Base-by-base conservation (phyloP, 2,113 vertebrate species). In the Tylochromis polylepis region DNA sequence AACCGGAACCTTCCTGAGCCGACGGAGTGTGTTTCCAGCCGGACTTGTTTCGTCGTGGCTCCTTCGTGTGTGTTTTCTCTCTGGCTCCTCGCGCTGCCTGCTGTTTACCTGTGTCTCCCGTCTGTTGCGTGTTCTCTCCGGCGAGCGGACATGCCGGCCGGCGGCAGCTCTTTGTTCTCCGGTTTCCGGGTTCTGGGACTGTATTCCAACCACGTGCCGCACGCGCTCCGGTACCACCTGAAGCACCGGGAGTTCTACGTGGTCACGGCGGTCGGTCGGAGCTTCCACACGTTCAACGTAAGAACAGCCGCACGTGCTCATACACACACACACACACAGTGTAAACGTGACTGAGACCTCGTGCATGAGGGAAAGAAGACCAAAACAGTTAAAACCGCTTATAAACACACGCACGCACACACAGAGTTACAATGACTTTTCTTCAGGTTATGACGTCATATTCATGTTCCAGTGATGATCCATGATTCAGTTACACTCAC, bases 261-360 rank as follows among this genome's bases (percentile, higher is more conserved):
- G 94, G 94, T 97, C 24, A 95, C 92, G 58, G 95, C 98, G 2
- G 96, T 97, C 46, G 98, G 98, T 8, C 95, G 96, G 80, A 96
- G 97, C 87, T 96, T 99, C 83, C 98, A 99, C 91, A 98, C 98
- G 0, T 99, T 98, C 81, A 99, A 98, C 65, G 98, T 99, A 95
- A 98, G 98, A 67, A 15, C 10, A 49, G 22, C n/a, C 12, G n/a
- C 65, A 70, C 12, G 65, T 70, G 62, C 38, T 70, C 36, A 43
- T 20, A 41, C 34, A 67, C 62, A 14, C 36, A 3, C 62, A 41
- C 20, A 67, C 62, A 67, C 62, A 65, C 18, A 22, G 62, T 67
- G 36, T 41, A 67, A 67, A 67, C 62, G 11, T 5, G n/a, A 1
- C 36, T 15, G 38, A 67, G 36, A 65, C 60, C 34, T 0, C 6